Base-by-base conservation (phyloP, 2,888 invertebrate species). In the Plebejus anna region DNA sequence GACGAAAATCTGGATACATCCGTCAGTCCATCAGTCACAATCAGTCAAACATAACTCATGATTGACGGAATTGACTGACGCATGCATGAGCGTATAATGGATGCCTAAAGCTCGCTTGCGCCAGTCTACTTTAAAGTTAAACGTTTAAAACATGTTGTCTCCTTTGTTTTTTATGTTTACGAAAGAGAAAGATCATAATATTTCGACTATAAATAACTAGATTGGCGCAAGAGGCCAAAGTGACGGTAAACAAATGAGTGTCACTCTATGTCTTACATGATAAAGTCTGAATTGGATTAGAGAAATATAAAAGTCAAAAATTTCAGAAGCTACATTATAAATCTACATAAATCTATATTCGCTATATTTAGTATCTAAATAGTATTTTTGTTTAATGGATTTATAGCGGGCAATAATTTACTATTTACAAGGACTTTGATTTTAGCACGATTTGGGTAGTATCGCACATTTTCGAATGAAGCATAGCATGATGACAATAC, bases 321-420 rank as follows among this genome's bases (percentile, higher is more conserved):
- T 73, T 32, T 16, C 51, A 32, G 73, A 51, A 73, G 73, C 32
- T 51, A 73, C 51, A 72, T 16, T 51, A 55, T 82, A 83, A 80
- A 84, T 77, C 80, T 75, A 75, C 32, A 57, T 22, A 72, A 42
- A 72, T 72, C 4, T 47, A 70, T 55, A 70, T 16, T 70, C 59
- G 59, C 59, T 36, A 66, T 66, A 16, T 16, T 61, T 66, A 66
- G 36, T 66, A 66, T 66, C 32, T 66, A 66, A 66, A 66, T 36
- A 66, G 32, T 66, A 32, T 66, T 32, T 61, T 13, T 32, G 32
- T 32, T 66, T 66, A 66, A 32, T 66, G 66, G 61, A 32, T 66
- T 13, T 66, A 66, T 32, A 36, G 66, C 32, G 1, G 66, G 3
- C 5, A 36, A 36, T 61, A 36, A 66, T 66, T 66, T 66, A 66